Base-by-base conservation (phyloP, 2,797 vertebrate species). In the Pseudotriccus pelzelni region DNA sequence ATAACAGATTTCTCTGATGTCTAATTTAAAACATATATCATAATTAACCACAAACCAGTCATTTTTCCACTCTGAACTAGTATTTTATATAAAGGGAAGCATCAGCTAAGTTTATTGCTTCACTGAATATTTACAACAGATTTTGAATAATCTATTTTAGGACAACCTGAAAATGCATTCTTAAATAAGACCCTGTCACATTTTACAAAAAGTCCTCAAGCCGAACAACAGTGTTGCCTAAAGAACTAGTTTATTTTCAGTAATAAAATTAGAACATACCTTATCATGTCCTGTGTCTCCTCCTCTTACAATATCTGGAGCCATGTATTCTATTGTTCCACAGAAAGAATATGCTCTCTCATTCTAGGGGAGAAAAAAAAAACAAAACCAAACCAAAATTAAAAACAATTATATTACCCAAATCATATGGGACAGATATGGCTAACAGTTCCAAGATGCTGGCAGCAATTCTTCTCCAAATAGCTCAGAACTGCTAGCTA, bases 291-390 rank as follows among this genome's bases (percentile, higher is more conserved):
- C 99, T 7, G 98, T 97, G 90, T 99, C 99, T 92, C 99, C 99
- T 44, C 99, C 99, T 97, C 98, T 98, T 87, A 99, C 98, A 84
- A 99, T 99, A 98, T 99, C 99, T 80, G 99, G 99, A 88, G 99
- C 99, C 99, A 99, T 99, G 90, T 99, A 99, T 93, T 99, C 99
- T 94, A 99, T 99, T 34, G 99, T 99, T 80, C 99, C 99, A 94
- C 99, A 99, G 77, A 99, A 98, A 21, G 99, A 99, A 97, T 99
- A 99, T 10, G 99, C 98, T 96, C 99, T 98, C 97, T 99, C 99
- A 36, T 98, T 98, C 98, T 99, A 97, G 53, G 74, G 94, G 92
- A 89, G 63, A 81, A 94, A 70, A 84, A 19, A 37, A 92, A 75
- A 90, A 93, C 75, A 82, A 12, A 36, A 58, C 88, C 63, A 0